Base-by-base conservation (phyloP, 2,888 invertebrate species). In the Artemia sinica region DNA sequence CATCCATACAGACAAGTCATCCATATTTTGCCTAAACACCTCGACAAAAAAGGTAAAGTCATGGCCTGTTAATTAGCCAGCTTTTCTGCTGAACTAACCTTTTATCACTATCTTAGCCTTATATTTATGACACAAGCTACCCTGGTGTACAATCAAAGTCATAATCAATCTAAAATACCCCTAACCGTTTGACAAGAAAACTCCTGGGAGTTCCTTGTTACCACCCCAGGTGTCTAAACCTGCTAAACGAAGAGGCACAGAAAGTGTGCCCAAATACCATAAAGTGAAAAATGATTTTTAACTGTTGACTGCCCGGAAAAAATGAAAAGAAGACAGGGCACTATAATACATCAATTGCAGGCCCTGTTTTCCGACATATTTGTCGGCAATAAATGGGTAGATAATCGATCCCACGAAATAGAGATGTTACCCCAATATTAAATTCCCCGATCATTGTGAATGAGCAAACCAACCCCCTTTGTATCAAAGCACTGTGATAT, bases 161-260 rank as follows among this genome's bases (percentile, higher is more conserved):
- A 41, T 41, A 41, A 58, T 58, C 63, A 58, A 58, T 58, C 63
- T 58, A 10, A 9, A 41, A 41, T 41, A 41, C 41, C 41, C 41
- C 41, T 41, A 58, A 2, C n/a, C 8, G 28, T n/a, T 58, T 58
- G 63, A 58, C 63, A 58, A n/a, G 28, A 8, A 58, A 58, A n/a
- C 63, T 58, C 63, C 63, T 58, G 63, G 63, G 63, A 58, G 63
- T 58, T 58, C 63, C 63, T 58, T 58, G n/a, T 58, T 58, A 28
- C 63, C 63, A 58, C 63, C 63, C 63, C 63, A 58, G 63, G 63
- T 58, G 63, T 58, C 63, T 58, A 18, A 58, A 58, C 12, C 63
- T 58, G 63, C 12, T 58, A 11, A n/a, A 58, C n/a, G 63, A 58
- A n/a, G 14, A 18, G n/a, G 63, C 18, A 41, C 41, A 4, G 28